These are phyloP conservation scores for Bombylius discolor DNA, from an alignment of 2,888 invertebrate species.

Conservation along the genomic window DNA sequence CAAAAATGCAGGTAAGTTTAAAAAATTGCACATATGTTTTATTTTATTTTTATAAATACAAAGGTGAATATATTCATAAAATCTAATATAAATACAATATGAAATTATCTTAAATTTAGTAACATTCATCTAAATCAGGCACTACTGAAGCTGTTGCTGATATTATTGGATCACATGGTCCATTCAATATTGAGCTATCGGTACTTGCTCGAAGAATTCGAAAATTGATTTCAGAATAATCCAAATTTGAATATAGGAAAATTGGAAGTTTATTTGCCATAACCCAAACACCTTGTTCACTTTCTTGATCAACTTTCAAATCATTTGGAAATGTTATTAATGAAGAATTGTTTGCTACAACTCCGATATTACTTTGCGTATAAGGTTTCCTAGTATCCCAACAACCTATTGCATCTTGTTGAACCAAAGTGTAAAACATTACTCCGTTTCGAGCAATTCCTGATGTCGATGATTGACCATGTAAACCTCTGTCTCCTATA, in stretches of 20 bases:
- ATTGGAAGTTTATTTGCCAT: slow-evolving; percentile 62
- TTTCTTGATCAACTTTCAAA: slow-evolving; percentile 57
- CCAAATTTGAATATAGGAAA: slow-evolving; percentile 52
- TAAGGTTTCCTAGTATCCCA: slow-evolving; percentile 67
- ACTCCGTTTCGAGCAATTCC: slow-evolving; percentile 55
- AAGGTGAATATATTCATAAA: too few relatives aligned
- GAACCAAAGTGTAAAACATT: slow-evolving; percentile 68
- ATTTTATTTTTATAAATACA: too few relatives aligned
- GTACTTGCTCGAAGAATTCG: slow-evolving; percentile 56
- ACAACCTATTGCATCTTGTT: slow-evolving; percentile 61
- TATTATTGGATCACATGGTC: slow-evolving; percentile 52
- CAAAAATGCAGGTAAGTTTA: slow-evolving; percentile 46
- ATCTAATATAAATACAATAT: too few relatives aligned
- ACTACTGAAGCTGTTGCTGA: slow-evolving; percentile 3
- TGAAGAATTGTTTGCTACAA: slow-evolving; percentile 47
- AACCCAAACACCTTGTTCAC: slow-evolving; percentile 56
- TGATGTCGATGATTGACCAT: slow-evolving; percentile 61
- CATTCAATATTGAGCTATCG: slow-evolving; percentile 48
- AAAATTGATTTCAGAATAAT: slow-evolving; percentile 55
- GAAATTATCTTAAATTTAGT: not conserved
- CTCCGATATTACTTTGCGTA: slow-evolving; percentile 45
- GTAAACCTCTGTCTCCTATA: slow-evolving; percentile 41
- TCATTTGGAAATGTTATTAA: slow-evolving; percentile 71
- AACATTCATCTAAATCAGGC: slow-evolving; percentile 12
- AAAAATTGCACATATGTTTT: too few relatives aligned